Evolutionary conservation across 1,140 invertebrate species (phyloP).

Genomic region (Matsumurasca onukii): DNA sequence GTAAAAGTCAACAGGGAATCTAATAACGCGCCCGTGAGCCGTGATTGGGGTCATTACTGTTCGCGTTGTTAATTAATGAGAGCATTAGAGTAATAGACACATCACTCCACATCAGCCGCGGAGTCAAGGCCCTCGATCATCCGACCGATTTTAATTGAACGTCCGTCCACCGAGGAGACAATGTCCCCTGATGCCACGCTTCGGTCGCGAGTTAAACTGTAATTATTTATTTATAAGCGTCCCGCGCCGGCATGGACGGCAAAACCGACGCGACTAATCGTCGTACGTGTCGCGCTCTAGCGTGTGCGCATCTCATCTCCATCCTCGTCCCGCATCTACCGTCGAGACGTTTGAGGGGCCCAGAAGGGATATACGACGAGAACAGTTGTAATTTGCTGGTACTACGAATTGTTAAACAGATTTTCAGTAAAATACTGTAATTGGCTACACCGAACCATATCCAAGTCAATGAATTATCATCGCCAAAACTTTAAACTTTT

Average conservation of each 20-base stretch:
- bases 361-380: too few relatives aligned
- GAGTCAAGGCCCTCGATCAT: neutral
- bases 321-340: too few relatives aligned
- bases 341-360: too few relatives aligned
- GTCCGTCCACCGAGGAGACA: neutral
- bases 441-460: too few relatives aligned
- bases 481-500: too few relatives aligned
- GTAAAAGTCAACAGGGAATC: conserved; percentile 14
- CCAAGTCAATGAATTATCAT: too few relatives aligned
- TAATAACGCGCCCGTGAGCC: neutral
- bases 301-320: neutral
- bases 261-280: conserved; percentile 35
- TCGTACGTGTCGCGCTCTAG: conserved; percentile 26
- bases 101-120: neutral
- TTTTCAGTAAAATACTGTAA: too few relatives aligned
- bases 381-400: too few relatives aligned
- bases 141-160: neutral
- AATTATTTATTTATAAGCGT: conserved; percentile 21
- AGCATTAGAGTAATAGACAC: conserved; percentile 22
- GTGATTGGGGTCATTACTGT: conserved; percentile 6
- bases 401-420: too few relatives aligned
- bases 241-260: conserved; percentile 4
- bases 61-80: conserved; percentile 10
- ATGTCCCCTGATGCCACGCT: conserved; percentile 7
- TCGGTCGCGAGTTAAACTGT: conserved; percentile 9